Evolutionary conservation across 2,797 vertebrate genomes (phyloP).

Genomic region (Xenops minutus): DNA sequence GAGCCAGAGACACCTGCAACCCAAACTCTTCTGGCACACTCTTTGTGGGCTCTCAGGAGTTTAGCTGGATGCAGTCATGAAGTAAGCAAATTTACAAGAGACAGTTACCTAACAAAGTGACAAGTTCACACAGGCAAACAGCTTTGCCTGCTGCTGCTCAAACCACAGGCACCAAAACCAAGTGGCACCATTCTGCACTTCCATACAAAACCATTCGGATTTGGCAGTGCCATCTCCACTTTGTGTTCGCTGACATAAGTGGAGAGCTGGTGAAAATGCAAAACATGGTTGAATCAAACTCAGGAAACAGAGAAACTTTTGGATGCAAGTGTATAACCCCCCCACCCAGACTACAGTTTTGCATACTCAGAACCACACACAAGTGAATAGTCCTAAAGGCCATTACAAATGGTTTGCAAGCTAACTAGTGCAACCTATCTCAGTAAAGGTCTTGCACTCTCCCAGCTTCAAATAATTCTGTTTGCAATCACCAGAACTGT

Average conservation of each 20-base stretch:
- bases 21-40: background rate
- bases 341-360: background rate
- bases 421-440: background rate
- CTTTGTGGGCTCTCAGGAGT: background rate
- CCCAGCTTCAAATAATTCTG: background rate
- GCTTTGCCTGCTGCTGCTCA: background rate
- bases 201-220: background rate
- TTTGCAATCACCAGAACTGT: background rate
- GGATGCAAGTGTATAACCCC: background rate
- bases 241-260: accelerated
- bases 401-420: background rate
- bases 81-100: background rate
- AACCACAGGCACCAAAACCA: background rate
- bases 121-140: background rate
- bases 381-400: background rate
- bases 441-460: background rate
- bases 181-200: background rate
- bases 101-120: background rate
- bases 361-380: accelerated
- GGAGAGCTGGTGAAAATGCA: background rate
- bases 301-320: background rate
- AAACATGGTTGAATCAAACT: background rate
- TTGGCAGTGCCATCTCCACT: accelerated
- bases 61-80: background rate
- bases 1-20: background rate